Percentiles rank a stretch among this genome's conserved stretches.
These are phyloP conservation scores for Margarornis squamiger DNA, from an alignment of 2,797 vertebrate genomes.

Conservation along the genomic window DNA sequence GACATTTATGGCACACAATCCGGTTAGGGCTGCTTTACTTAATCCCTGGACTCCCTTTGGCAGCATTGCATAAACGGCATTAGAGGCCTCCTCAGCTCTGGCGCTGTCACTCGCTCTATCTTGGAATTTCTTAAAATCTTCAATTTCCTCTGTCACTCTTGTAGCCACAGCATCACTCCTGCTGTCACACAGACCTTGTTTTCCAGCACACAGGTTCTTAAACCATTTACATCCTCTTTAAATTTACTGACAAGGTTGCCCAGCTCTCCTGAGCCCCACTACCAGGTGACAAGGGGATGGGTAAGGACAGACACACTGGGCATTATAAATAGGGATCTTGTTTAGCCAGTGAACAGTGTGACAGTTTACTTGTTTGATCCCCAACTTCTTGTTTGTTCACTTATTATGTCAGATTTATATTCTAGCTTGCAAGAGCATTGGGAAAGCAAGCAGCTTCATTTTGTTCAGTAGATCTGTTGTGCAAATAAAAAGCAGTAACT, in stretches of 20 bases:
- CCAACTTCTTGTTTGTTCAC: neutral
- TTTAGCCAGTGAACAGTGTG: neutral
- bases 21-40: constrained; percentile 43
- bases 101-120: neutral
- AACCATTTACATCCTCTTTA: neutral
- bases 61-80: constrained; percentile 20
- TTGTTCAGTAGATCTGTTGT: neutral
- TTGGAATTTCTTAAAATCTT: neutral
- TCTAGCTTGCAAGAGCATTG: neutral
- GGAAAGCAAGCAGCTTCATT: neutral
- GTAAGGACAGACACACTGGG: neutral
- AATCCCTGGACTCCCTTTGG: constrained; percentile 16
- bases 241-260: neutral
- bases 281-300: neutral
- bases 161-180: neutral
- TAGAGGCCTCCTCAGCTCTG: neutral
- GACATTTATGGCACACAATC: constrained; percentile 35
- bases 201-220: neutral
- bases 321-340: neutral
- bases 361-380: neutral
- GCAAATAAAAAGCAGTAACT: neutral
- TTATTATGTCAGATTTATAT: neutral
- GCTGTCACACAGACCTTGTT: neutral
- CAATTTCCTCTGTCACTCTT: neutral
- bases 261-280: neutral